Conservation (phyloP, 2,113 vertebrate species). For the Brachionichthys hirsutus region DNA sequence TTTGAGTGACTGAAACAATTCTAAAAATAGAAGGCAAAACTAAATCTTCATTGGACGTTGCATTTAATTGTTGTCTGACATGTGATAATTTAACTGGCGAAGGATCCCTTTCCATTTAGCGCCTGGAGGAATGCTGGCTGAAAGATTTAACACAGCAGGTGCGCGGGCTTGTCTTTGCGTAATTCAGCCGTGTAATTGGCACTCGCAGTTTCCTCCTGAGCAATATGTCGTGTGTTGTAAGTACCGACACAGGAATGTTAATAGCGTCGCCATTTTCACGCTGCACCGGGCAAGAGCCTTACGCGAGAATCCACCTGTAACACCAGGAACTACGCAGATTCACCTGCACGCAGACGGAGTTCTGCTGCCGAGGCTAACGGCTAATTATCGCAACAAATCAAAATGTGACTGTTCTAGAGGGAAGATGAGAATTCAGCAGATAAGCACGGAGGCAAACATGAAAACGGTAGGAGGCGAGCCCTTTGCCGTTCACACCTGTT, state of each 20-base stretch:
- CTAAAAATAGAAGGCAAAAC: conserved; percentile 44
- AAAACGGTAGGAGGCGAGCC: not conserved
- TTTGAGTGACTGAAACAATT: conserved; percentile 28
- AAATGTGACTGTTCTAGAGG: not conserved
- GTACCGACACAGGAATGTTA: conserved; percentile 12
- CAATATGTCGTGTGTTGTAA: conserved; percentile 40
- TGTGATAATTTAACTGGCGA: conserved; percentile 57
- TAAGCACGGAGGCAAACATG: not conserved
- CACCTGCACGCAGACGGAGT: conserved; percentile 1
- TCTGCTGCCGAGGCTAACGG: not conserved
- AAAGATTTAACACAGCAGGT: conserved; percentile 50
- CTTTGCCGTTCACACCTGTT: not conserved
- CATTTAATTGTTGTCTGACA: conserved; percentile 54
- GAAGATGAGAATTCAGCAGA: not conserved
- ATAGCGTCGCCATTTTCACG: conserved; percentile 16
- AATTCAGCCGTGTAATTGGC: conserved; percentile 54
- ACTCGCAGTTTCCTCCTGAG: conserved; percentile 24
- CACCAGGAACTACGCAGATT: conserved; percentile 1
- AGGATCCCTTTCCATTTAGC: conserved; percentile 41
- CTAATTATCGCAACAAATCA: not conserved
- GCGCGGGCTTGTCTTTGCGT: conserved; percentile 31
- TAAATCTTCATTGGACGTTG: conserved; percentile 30
- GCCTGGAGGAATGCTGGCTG: conserved; percentile 38
- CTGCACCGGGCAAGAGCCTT: not conserved
- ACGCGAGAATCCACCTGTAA: conserved; percentile 12